phyloP scores from a whole-genome alignment of 2,797 vertebrate genomes.

The Pempheris klunzingeri region DNA sequence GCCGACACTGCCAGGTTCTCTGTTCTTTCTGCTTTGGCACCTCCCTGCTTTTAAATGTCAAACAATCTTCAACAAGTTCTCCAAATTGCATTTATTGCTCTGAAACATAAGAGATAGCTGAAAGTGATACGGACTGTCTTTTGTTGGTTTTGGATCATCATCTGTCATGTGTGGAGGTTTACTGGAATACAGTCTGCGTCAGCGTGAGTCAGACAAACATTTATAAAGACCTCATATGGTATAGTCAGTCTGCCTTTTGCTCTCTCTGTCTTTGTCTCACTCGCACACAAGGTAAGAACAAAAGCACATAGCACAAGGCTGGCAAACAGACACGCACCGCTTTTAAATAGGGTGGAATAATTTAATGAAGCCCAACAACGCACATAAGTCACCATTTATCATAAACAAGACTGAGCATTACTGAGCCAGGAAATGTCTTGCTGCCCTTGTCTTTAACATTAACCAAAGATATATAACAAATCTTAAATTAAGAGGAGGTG shows the following conservation, averaged over 20 bases:
- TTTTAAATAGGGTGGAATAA: slow-evolving; percentile 54
- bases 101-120: slow-evolving; percentile 27
- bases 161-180: slow-evolving; percentile 55
- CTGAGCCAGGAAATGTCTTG: slow-evolving; percentile 60
- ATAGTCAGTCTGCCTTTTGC: slow-evolving; percentile 13
- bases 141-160: slow-evolving; percentile 52
- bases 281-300: not conserved
- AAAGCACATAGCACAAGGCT: slow-evolving; percentile 30
- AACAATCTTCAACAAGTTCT: slow-evolving; percentile 52
- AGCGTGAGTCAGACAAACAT: slow-evolving; percentile 56
- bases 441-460: no score
- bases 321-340: slow-evolving; percentile 31
- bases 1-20: slow-evolving; percentile 46
- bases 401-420: slow-evolving; percentile 55
- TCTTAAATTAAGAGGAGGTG: slow-evolving; percentile 43
- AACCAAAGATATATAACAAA: no score
- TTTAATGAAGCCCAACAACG: slow-evolving; percentile 52
- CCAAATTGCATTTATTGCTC: slow-evolving; percentile 30
- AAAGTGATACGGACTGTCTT: slow-evolving; percentile 33
- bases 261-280: not conserved
- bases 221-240: slow-evolving; percentile 50
- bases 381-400: slow-evolving; percentile 66
- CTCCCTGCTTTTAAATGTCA: slow-evolving; percentile 49
- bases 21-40: slow-evolving; percentile 58
- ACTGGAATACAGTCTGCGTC: slow-evolving; percentile 64